Percentiles rank a stretch among this genome's conserved stretches.
Evolutionary conservation across 30 jellyfish, hydroid and myxozoan genomes (phyloP).

Genomic region (Aurelia aurita complex sp. Pacific): DNA sequence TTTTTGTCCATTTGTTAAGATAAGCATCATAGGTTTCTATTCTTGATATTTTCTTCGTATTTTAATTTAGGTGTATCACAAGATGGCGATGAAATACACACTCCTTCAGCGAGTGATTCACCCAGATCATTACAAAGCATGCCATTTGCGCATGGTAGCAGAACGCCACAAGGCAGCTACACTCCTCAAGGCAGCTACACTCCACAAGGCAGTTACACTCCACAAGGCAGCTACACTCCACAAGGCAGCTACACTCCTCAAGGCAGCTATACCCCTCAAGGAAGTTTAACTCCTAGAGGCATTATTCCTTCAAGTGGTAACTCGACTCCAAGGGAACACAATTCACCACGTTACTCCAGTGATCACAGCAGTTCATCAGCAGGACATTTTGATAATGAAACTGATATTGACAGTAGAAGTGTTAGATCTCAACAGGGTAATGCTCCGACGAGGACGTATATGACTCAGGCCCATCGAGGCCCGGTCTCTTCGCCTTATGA

Average conservation of each 20-base stretch:
- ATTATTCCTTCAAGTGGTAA: constrained; percentile 20
- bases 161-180: constrained; percentile 29
- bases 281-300: constrained; percentile 40
- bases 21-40: background rate
- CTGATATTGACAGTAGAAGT: background rate
- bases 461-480: background rate
- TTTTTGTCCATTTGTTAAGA: no score
- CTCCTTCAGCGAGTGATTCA: constrained; percentile 9
- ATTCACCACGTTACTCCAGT: background rate
- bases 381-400: background rate
- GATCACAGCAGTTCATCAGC: background rate
- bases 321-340: constrained; percentile 22
- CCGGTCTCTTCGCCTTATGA: constrained; percentile 2
- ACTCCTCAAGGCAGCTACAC: constrained; percentile 16
- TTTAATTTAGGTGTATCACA: constrained; percentile 17
- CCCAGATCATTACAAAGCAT: background rate
- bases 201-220: constrained; percentile 21
- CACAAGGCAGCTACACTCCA: constrained; percentile 16
- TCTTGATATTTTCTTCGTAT: background rate
- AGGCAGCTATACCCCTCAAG: constrained; percentile 25
- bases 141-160: constrained; percentile 6
- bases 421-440: background rate
- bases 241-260: constrained; percentile 18
- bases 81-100: constrained; percentile 20
- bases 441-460: background rate